Evolutionary conservation across 2,888 invertebrate genomes (phyloP).

Genomic region (Tachina lurida): DNA sequence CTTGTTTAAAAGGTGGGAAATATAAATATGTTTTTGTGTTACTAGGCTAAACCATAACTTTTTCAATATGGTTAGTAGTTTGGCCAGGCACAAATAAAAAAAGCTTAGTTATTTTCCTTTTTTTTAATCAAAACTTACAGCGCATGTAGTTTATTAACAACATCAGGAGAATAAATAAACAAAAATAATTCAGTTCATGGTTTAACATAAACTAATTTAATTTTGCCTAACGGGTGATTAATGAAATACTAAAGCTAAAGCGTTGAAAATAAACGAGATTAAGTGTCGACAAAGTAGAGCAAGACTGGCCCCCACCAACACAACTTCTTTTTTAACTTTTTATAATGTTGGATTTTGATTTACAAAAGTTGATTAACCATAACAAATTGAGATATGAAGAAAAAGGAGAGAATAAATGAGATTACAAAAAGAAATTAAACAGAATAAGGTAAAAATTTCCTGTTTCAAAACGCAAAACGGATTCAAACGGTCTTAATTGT

Average conservation of each 20-base stretch:
- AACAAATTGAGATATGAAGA: too few relatives aligned
- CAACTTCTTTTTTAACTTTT: too few relatives aligned
- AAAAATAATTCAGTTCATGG: constrained; percentile 44
- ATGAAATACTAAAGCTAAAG: constrained; percentile 35
- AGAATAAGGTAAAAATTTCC: too few relatives aligned
- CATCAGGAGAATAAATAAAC: constrained; percentile 36
- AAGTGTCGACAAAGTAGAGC: constrained; percentile 1
- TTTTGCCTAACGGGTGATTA: constrained; percentile 42
- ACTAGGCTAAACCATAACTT: constrained; percentile 58
- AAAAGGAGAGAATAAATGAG: too few relatives aligned
- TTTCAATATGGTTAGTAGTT: constrained; percentile 52
- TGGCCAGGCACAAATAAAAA: constrained; percentile 35
- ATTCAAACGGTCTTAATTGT: too few relatives aligned
- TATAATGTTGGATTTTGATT: too few relatives aligned
- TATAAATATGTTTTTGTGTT: constrained; percentile 33
- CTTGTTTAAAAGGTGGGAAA: background rate
- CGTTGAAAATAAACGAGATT: constrained; percentile 1
- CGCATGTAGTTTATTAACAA: constrained; percentile 45
- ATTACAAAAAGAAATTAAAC: too few relatives aligned
- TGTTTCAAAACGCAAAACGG: too few relatives aligned
- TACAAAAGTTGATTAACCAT: too few relatives aligned
- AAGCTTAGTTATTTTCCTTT: background rate
- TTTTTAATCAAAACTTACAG: constrained; percentile 41
- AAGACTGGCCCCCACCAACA: background rate
- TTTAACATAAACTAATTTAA: constrained; percentile 43